Evolutionary conservation across 2,113 vertebrate species (phyloP), one percentile per base, ranked within the genome.

Genomic region (Centrocercus urophasianus): DNA sequence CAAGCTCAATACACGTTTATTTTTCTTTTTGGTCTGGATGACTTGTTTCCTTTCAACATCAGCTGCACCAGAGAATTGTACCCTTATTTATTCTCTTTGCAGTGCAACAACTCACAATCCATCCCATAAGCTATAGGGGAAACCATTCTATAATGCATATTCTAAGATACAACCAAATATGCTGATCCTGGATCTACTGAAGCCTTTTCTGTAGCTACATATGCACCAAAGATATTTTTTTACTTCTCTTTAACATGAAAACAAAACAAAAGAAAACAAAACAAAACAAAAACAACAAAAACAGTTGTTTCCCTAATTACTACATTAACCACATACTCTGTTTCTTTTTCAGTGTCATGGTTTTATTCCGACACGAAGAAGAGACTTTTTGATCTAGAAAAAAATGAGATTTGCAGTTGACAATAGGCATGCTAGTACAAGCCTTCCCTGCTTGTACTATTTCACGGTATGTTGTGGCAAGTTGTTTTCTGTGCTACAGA

Each of bases 131-230:
- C 5, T 73, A 10, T 12, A 57, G 10, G 19, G 75, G 25, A 10
- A 91, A 72, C 38, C 6, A 11, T 13, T 0, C 0, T 60, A 11
- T 20, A 38, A 64, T 1, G 3, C 3, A 66, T 28, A 25, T 17
- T 30, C 52, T 63, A 76, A 32, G 2, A 50, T 10, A 69, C 20
- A 20, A 45, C 21, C 14, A 73, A 65, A 88, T 17, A 16, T 27
- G 2, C 13, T 91, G 54, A 89, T 1, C 5, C 36, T 57, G 28
- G 5, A 36, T 69, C 25, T 91, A 36, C 32, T 43, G 69, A 52
- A 5, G 13, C 6, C 22, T 89, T 14, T 59, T 48, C 54, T 34
- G 6, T 73, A 27, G 1, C 2, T 30, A 30, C n/a, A 16, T n/a
- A 59, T 47, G 21, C 45, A 4, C 54, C 56, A 63, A n/a, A 3